phyloP scores from a whole-genome alignment of 1,140 invertebrate genomes.

The Drosophila kohkoa region DNA sequence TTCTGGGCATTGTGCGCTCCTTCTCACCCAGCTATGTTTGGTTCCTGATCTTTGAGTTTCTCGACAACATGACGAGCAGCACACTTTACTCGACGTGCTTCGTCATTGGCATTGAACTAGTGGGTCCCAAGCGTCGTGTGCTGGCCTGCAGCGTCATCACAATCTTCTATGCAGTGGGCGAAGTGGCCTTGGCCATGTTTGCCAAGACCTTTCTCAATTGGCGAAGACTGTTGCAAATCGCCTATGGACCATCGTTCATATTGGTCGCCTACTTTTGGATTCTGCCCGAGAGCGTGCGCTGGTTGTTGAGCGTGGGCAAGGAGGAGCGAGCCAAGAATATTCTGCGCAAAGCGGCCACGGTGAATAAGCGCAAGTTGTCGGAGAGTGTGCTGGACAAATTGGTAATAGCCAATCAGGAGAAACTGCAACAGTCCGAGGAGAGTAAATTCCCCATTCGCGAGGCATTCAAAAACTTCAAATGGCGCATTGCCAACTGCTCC shows the following conservation, averaged over 20 bases:
- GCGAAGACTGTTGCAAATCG: constrained; percentile 88
- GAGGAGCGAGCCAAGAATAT: constrained; percentile 87
- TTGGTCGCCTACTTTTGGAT: constrained; percentile 88
- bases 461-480: constrained; percentile 87
- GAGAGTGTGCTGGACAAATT: constrained; percentile 86
- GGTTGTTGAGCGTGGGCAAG: constrained; percentile 90
- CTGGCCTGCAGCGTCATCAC: constrained; percentile 90
- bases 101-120: constrained; percentile 90
- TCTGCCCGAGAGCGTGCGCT: constrained; percentile 89
- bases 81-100: constrained; percentile 88
- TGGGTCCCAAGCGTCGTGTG: constrained; percentile 90
- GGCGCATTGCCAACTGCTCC: constrained; percentile 88
- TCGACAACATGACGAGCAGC: constrained; percentile 87
- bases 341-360: constrained; percentile 88
- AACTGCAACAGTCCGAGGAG: constrained; percentile 77
- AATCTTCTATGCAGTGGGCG: constrained; percentile 90
- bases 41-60: constrained; percentile 88
- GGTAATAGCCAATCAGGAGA: constrained; percentile 79
- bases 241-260: constrained; percentile 89
- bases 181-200: constrained; percentile 88
- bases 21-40: constrained; percentile 88
- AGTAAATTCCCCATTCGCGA: constrained; percentile 84
- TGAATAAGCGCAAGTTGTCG: constrained; percentile 88
- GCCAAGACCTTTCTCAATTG: constrained; percentile 90
- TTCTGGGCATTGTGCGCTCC: constrained; percentile 88